These are phyloP conservation scores for Pseudobourletiella spinata DNA, from an alignment of 1,140 invertebrate genomes.

Conservation along the genomic window DNA sequence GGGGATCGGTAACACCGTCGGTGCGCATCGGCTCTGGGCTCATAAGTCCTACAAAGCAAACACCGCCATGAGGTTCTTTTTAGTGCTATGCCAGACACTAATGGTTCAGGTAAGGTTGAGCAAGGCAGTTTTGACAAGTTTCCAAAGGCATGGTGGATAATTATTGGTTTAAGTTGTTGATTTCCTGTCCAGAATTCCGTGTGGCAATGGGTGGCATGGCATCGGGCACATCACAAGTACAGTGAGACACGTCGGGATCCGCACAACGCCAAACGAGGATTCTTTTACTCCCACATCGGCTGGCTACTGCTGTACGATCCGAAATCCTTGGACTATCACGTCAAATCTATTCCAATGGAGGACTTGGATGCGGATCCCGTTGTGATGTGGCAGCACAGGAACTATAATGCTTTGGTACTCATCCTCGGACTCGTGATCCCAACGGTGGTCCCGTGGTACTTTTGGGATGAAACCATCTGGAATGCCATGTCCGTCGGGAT, in stretches of 20 bases:
- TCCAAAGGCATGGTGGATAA: not conserved
- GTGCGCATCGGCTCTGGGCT: slow-evolving; percentile 52
- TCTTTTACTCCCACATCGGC: slow-evolving; percentile 71
- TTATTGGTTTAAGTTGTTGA: not conserved
- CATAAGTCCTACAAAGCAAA: slow-evolving; percentile 52
- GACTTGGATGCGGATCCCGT: slow-evolving; percentile 52
- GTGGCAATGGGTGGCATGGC: slow-evolving; percentile 36
- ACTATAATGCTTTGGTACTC: slow-evolving; percentile 35
- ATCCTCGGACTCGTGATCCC: slow-evolving; percentile 64
- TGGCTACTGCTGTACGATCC: slow-evolving; percentile 45
- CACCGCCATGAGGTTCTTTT: slow-evolving; percentile 46
- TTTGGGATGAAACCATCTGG: slow-evolving; percentile 49
- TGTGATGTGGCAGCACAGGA: slow-evolving; percentile 45
- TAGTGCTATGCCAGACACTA: slow-evolving; percentile 64
- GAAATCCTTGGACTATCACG: not conserved
- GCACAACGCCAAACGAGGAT: slow-evolving; percentile 67
- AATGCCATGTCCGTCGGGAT: slow-evolving; percentile 38
- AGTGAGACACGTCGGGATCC: slow-evolving; percentile 73
- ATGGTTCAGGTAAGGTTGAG: slow-evolving; percentile 62
- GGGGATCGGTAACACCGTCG: slow-evolving; percentile 48
- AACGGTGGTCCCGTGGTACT: slow-evolving; percentile 47
- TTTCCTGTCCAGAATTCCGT: not conserved
- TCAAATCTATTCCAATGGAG: slow-evolving; percentile 48
- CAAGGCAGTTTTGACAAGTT: not conserved
- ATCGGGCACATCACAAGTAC: slow-evolving; percentile 73